Conservation (phyloP, 2,888 invertebrate genomes). For the Ganaspis brasiliensis region DNA sequence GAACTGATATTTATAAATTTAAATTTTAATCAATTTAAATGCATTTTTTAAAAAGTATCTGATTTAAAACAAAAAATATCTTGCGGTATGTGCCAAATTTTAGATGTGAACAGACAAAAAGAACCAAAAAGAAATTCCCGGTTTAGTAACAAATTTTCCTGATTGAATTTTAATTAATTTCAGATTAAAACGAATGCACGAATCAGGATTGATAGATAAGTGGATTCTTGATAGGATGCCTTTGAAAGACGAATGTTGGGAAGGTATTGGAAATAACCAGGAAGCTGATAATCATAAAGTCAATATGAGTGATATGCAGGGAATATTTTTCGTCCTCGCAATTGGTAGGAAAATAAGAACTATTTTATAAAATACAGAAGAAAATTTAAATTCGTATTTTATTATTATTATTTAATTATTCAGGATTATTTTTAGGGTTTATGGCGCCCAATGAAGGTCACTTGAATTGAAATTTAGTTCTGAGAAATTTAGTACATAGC, state of each 20-base stretch:
- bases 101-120: too few species aligned
- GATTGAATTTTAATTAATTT: slow-evolving; percentile 51
- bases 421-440: neutral
- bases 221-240: slow-evolving; percentile 91
- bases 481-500: too few species aligned
- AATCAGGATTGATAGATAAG: slow-evolving; percentile 91
- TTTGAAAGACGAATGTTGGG: slow-evolving; percentile 90
- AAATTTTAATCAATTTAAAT: too few species aligned
- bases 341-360: slow-evolving; percentile 85
- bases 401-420: neutral
- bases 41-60: too few species aligned
- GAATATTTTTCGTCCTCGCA: slow-evolving; percentile 92
- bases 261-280: slow-evolving; percentile 82
- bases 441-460: too few species aligned
- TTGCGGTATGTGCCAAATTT: too few species aligned
- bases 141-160: neutral
- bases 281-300: slow-evolving; percentile 94
- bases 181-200: slow-evolving; percentile 90
- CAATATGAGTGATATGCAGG: slow-evolving; percentile 95
- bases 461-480: too few species aligned
- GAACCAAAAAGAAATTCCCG: too few species aligned
- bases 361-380: too few species aligned
- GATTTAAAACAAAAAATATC: too few species aligned
- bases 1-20: too few species aligned
- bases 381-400: neutral